Percentiles rank a stretch among this genome's conserved stretches.
These are phyloP conservation scores for Notechis scutatus DNA, from an alignment of 2,113 vertebrate species.

Conservation along the genomic window DNA sequence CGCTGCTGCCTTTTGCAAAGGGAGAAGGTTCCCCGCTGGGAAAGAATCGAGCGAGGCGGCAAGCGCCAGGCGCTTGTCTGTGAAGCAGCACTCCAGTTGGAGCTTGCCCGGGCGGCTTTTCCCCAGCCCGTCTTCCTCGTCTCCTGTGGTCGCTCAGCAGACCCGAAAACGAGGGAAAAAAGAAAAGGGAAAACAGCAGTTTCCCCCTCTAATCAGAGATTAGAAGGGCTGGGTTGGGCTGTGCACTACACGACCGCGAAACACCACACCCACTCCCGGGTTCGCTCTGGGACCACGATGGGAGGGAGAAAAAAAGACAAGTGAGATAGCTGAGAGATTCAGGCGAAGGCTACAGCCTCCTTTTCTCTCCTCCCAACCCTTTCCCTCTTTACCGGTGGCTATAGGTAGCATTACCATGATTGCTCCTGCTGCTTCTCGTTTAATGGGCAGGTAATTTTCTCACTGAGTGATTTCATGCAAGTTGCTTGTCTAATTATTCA, in stretches of 20 bases:
- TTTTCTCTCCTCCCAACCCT: not conserved
- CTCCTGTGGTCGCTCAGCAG: constrained; percentile 38
- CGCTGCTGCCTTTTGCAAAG: not conserved
- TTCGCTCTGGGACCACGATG: constrained; percentile 1
- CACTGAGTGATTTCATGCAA: constrained; percentile 63
- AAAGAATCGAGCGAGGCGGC: not conserved
- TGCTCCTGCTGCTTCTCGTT: constrained; percentile 42
- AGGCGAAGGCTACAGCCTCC: not conserved
- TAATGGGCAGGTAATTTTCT: constrained; percentile 71
- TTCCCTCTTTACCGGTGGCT: constrained; percentile 23
- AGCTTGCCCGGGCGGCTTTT: constrained; percentile 37
- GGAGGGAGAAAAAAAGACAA: not conserved
- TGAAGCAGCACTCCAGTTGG: constrained; percentile 25
- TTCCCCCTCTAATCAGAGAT: constrained; percentile 30
- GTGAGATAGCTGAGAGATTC: not conserved
- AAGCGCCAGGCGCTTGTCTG: not conserved
- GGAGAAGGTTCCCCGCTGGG: not conserved
- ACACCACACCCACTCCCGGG: constrained; percentile 57
- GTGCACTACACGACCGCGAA: constrained; percentile 49
- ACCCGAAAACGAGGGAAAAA: constrained; percentile 52
- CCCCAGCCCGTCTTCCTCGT: constrained; percentile 41
- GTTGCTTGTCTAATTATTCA: constrained; percentile 53
- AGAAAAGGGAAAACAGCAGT: constrained; percentile 31
- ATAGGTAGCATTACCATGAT: constrained; percentile 49
- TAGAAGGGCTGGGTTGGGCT: constrained; percentile 46